Conservation (phyloP, 2,797 vertebrate species). For the Aldrovandia affinis region DNA sequence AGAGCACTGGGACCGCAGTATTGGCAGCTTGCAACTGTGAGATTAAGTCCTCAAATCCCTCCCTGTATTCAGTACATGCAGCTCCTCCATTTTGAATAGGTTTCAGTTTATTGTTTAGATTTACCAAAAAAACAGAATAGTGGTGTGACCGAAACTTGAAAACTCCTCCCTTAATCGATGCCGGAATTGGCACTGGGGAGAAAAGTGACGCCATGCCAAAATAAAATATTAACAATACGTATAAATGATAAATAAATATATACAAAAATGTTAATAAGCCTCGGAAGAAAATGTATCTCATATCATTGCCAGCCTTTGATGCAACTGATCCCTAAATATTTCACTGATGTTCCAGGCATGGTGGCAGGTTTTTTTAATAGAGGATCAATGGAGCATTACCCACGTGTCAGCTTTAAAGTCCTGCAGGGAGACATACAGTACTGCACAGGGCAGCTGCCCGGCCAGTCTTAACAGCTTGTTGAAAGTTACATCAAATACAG, state of each 20-base stretch:
- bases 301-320: conserved; percentile 22
- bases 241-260: conserved; percentile 21
- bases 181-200: background rate
- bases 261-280: conserved; percentile 19
- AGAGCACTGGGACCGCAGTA: conserved; percentile 23
- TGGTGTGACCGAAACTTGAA: background rate
- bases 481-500: background rate
- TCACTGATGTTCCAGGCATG: background rate
- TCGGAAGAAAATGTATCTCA: background rate
- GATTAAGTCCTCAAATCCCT: conserved; percentile 41
- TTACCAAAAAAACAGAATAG: conserved; percentile 16
- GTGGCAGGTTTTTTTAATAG: conserved; percentile 22
- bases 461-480: background rate
- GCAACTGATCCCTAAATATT: conserved; percentile 31
- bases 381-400: conserved; percentile 22
- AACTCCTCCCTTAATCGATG: background rate
- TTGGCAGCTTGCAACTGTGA: conserved; percentile 34
- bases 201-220: conserved; percentile 12
- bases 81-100: conserved; percentile 40
- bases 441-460: background rate
- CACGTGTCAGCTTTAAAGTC: background rate
- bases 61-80: conserved; percentile 32
- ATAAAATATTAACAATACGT: conserved; percentile 33
- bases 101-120: conserved; percentile 39
- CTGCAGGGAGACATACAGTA: background rate